Percentiles rank a stretch among this genome's conserved stretches.
Conservation (phyloP, 1,140 invertebrate genomes). For the Ooceraea biroi region DNA sequence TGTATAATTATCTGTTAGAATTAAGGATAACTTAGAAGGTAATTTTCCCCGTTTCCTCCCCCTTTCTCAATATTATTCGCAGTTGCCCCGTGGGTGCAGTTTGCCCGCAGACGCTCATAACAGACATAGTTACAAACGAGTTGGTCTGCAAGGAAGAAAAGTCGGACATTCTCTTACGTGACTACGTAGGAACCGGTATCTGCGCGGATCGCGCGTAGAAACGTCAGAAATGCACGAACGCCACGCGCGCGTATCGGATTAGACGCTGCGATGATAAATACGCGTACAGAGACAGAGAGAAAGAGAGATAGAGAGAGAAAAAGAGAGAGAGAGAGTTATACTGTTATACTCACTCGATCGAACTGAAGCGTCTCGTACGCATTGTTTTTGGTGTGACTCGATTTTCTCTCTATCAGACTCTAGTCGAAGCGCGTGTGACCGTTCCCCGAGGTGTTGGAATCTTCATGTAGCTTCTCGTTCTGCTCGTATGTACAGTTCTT, state of each 20-base stretch:
- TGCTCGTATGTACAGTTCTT: slow-evolving; percentile 49
- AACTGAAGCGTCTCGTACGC: slow-evolving; percentile 9
- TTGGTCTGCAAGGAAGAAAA: slow-evolving; percentile 35
- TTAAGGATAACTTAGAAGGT: slow-evolving; percentile 8
- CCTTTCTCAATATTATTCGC: not conserved
- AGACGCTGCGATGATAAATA: slow-evolving; percentile 17
- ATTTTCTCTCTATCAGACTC: not conserved
- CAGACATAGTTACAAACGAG: slow-evolving; percentile 45
- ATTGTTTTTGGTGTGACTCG: not conserved
- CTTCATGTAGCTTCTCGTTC: slow-evolving; percentile 46
- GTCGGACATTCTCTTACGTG: not conserved
- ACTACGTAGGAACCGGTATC: not conserved
- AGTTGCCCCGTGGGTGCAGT: slow-evolving; percentile 1
- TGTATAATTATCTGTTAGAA: not conserved
- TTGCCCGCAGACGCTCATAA: slow-evolving; percentile 3
- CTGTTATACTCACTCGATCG: slow-evolving; percentile 63
- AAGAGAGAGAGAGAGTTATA: too few relatives aligned
- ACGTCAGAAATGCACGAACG: slow-evolving; percentile 1
- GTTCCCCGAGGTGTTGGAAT: slow-evolving; percentile 67
- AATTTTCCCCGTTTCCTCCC: slow-evolving; percentile 28
- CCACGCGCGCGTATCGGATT: not conserved
- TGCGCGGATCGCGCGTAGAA: slow-evolving; percentile 13
- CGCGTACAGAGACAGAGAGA: not conserved
- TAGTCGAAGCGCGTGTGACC: slow-evolving; percentile 76
- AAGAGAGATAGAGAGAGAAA: too few relatives aligned